Percentiles rank a stretch among this genome's conserved stretches.
Evolutionary conservation across 53 echinoderm and acorn worm genomes (phyloP).

Genomic region (Arbacia lixula): DNA sequence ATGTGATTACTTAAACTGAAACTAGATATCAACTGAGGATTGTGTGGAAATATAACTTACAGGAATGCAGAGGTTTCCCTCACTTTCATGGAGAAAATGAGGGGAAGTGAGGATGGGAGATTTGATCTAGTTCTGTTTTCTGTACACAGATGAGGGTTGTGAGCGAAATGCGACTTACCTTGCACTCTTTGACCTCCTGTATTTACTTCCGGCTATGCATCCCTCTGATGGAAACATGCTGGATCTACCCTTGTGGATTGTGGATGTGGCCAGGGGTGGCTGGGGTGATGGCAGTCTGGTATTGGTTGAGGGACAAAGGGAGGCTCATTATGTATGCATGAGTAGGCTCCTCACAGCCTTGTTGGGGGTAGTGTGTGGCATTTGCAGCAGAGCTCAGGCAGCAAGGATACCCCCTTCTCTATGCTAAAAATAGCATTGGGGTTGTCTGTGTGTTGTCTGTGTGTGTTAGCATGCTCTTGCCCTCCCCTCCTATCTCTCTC

Average conservation of each 20-base stretch:
- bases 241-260: slow-evolving; percentile 10
- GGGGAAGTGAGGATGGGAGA: no score
- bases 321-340: slow-evolving; percentile 40
- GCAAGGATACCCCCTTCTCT: slow-evolving; percentile 20
- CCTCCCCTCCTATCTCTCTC: no score
- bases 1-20: no score
- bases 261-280: slow-evolving; percentile 23
- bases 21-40: no score
- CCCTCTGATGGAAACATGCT: slow-evolving; percentile 10
- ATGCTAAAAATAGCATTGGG: slow-evolving; percentile 34
- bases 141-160: no score
- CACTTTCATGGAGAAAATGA: no score
- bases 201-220: slow-evolving; percentile 3
- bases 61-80: no score
- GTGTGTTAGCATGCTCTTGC: no score
- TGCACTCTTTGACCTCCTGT: neutral
- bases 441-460: slow-evolving; percentile 41
- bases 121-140: no score
- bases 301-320: slow-evolving; percentile 30
- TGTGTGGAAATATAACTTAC: no score
- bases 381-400: no score
- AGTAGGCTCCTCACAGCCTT: slow-evolving; percentile 3
- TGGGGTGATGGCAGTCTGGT: slow-evolving; percentile 5
- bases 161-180: neutral
- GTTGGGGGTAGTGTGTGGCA: no score